phyloP scores from a whole-genome alignment of 2,113 vertebrate genomes.

The Nanorana parkeri region DNA sequence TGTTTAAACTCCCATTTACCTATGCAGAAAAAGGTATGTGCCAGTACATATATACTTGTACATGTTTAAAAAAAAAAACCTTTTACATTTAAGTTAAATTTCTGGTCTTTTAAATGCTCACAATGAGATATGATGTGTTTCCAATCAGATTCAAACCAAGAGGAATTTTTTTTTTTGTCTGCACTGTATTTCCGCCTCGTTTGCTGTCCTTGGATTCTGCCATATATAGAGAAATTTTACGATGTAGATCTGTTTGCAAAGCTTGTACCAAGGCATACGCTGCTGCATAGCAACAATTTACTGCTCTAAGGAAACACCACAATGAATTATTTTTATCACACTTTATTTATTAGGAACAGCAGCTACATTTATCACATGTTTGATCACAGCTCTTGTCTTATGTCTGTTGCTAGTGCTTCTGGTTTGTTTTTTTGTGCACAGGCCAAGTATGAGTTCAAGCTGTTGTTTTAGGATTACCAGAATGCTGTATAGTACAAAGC shows the following conservation, averaged over 20 bases:
- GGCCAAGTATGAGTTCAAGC: constrained; percentile 1
- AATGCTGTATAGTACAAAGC: neutral
- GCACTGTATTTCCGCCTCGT: no score
- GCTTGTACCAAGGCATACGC: neutral
- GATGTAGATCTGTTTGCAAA: neutral
- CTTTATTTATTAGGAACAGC: neutral
- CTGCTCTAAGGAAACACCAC: neutral
- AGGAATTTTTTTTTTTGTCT: no score
- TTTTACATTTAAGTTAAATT: no score
- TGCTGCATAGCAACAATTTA: neutral
- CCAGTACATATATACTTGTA: no score
- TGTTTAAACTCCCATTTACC: no score
- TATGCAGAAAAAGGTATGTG: no score
- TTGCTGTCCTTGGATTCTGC: no score
- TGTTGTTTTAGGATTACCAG: neutral
- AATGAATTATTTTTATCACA: neutral
- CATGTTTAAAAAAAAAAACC: no score
- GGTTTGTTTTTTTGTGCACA: neutral
- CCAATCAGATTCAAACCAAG: no score
- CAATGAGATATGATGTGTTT: no score
- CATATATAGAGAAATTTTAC: no score
- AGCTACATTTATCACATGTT: neutral
- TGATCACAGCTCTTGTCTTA: neutral
- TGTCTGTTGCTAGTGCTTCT: neutral
- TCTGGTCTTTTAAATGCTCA: no score